Evolutionary conservation across 92 coral and sea anemone species (phyloP).

Genomic region (Umimayanthus kanabou): DNA sequence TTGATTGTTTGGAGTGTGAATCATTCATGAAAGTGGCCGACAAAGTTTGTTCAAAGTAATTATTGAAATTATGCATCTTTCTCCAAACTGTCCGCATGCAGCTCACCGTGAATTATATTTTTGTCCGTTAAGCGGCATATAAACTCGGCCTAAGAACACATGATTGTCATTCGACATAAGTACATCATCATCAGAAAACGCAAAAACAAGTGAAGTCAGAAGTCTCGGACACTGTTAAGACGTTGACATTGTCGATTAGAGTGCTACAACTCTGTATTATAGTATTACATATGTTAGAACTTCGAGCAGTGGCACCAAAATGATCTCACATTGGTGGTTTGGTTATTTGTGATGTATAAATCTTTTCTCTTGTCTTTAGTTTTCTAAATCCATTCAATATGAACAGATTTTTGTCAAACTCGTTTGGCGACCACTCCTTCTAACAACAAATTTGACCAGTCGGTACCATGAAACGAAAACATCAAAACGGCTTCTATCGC

Average conservation of each 20-base stretch:
- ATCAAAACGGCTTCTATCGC: background rate
- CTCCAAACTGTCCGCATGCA: background rate
- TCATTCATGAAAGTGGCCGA: conserved; percentile 35
- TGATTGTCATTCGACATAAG: background rate
- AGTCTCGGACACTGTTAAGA: no score
- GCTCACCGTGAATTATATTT: background rate
- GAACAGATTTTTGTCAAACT: background rate
- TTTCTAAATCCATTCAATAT: background rate
- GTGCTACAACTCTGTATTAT: no score
- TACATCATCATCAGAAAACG: background rate
- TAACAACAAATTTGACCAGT: background rate
- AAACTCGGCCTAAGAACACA: no score
- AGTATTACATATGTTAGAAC: background rate
- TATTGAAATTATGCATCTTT: conserved; percentile 6
- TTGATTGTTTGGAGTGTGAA: conserved; percentile 34
- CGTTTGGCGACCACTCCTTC: conserved; percentile 4
- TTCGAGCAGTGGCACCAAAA: background rate
- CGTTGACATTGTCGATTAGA: no score
- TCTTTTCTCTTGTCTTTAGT: background rate
- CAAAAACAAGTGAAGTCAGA: background rate
- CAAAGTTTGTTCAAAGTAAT: conserved; percentile 40
- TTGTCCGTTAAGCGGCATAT: no score
- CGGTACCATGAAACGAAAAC: background rate
- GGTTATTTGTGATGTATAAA: background rate
- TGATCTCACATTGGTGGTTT: background rate